These are phyloP conservation scores for Enchytraeus crypticus DNA, from an alignment of 2,888 invertebrate species.

Conservation along the genomic window DNA sequence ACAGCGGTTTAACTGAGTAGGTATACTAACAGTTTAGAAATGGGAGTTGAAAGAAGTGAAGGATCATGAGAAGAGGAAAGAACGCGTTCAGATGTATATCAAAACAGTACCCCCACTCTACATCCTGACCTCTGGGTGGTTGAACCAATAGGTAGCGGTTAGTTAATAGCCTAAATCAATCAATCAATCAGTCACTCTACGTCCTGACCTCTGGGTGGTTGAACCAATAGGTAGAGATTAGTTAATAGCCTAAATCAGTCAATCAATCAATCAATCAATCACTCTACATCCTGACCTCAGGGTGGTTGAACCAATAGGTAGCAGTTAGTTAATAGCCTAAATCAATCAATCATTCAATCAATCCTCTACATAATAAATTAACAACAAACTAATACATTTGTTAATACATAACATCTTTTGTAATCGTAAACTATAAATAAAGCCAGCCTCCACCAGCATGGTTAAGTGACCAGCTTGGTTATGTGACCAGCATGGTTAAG, in stretches of 20 bases:
- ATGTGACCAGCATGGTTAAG: no score
- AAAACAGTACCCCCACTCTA: constrained; percentile 98
- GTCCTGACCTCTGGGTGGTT: constrained; percentile 59
- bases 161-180: constrained; percentile 61
- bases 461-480: no score
- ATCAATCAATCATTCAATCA: background rate
- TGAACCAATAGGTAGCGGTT: constrained; percentile 58
- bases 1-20: no score
- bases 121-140: constrained; percentile 60
- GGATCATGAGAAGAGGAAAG: constrained; percentile 85
- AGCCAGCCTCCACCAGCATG: no score
- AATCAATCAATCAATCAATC: background rate
- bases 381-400: no score
- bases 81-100: constrained; percentile 98
- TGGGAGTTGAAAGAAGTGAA: constrained; percentile 84
- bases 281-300: background rate
- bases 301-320: background rate
- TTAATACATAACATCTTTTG: no score
- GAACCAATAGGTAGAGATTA: constrained; percentile 58
- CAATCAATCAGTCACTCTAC: no score
- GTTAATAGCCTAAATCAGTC: constrained; percentile 60
- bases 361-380: background rate
- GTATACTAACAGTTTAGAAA: constrained; percentile 52
- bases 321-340: background rate
- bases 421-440: no score